A percentile compares a stretch with the other conserved stretches of the same genome.
phyloP scores from a whole-genome alignment of 2,888 invertebrate species.

The Macaria liturata region DNA sequence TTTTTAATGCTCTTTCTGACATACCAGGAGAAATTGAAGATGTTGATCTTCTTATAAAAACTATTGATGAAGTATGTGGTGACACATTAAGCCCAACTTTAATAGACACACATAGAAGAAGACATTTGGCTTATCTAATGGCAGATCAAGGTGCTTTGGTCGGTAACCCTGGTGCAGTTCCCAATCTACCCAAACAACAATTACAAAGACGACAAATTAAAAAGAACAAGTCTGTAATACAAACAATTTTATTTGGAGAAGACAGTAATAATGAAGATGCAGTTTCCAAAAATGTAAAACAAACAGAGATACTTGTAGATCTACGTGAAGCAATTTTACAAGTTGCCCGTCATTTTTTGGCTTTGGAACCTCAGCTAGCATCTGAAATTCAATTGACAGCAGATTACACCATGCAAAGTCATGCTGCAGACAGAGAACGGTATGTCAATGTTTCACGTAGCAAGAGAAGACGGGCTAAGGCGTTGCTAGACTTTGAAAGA shows the following conservation, averaged over 20 bases:
- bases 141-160: slow-evolving; percentile 97
- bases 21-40: slow-evolving; percentile 97
- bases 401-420: slow-evolving; percentile 98
- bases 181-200: slow-evolving; percentile 97
- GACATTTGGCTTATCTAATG: slow-evolving; percentile 98
- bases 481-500: slow-evolving; percentile 97
- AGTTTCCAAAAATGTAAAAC: slow-evolving; percentile 97
- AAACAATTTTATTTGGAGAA: slow-evolving; percentile 93
- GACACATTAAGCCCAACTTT: slow-evolving; percentile 92
- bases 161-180: slow-evolving; percentile 93
- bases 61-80: slow-evolving; percentile 87
- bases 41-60: slow-evolving; percentile 93
- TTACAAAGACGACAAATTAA: slow-evolving; percentile 93
- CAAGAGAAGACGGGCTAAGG: slow-evolving; percentile 95
- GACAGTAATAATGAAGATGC: slow-evolving; percentile 90
- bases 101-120: slow-evolving; percentile 94
- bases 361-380: slow-evolving; percentile 93
- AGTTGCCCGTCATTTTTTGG: slow-evolving; percentile 96
- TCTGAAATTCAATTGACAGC: slow-evolving; percentile 92
- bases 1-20: slow-evolving; percentile 98
- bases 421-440: slow-evolving; percentile 96
- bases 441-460: slow-evolving; percentile 96
- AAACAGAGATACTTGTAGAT: slow-evolving; percentile 99
- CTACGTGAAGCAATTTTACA: slow-evolving; percentile 96
- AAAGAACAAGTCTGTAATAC: slow-evolving; percentile 94